Evolutionary conservation across 2,797 vertebrate species (phyloP).

Genomic region (Eutrigla gurnardus): DNA sequence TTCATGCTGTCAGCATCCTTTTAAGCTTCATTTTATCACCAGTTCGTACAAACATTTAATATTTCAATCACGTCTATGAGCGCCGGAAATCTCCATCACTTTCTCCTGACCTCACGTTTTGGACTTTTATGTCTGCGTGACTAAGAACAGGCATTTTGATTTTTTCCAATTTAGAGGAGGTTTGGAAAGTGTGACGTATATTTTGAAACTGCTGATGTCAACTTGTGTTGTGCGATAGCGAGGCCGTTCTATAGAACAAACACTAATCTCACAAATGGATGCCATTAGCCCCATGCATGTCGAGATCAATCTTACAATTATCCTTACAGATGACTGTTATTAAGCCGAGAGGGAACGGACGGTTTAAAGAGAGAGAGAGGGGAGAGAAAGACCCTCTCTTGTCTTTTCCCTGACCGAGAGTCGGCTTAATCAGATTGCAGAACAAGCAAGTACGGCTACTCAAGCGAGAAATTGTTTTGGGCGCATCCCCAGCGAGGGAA

Average conservation of each 20-base stretch:
- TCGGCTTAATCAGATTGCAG: conserved; percentile 73
- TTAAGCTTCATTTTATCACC: conserved; percentile 24
- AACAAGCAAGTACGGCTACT: conserved; percentile 75
- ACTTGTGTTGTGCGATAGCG: conserved; percentile 17
- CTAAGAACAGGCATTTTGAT: not conserved
- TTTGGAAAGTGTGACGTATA: not conserved
- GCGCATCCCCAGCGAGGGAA: conserved; percentile 69
- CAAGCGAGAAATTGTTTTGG: conserved; percentile 83
- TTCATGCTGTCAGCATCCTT: conserved; percentile 22
- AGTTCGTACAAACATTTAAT: conserved; percentile 16
- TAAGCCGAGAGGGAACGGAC: conserved; percentile 49
- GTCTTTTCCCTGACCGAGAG: conserved; percentile 51
- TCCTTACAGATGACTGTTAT: conserved; percentile 63
- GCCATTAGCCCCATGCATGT: conserved; percentile 61
- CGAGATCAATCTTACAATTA: conserved; percentile 71
- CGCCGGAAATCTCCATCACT: conserved; percentile 1
- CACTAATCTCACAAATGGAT: conserved; percentile 61
- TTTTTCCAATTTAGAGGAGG: not conserved
- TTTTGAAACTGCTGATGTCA: conserved; percentile 28
- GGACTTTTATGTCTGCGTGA: not conserved
- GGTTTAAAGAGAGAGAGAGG: conserved; percentile 20
- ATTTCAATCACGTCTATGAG: conserved; percentile 21
- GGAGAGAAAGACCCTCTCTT: conserved; percentile 20
- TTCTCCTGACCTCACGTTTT: not conserved
- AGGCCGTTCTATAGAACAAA: conserved; percentile 41